These are phyloP conservation scores for Meda fulgida DNA, from an alignment of 2,797 vertebrate genomes.

Conservation along the genomic window DNA sequence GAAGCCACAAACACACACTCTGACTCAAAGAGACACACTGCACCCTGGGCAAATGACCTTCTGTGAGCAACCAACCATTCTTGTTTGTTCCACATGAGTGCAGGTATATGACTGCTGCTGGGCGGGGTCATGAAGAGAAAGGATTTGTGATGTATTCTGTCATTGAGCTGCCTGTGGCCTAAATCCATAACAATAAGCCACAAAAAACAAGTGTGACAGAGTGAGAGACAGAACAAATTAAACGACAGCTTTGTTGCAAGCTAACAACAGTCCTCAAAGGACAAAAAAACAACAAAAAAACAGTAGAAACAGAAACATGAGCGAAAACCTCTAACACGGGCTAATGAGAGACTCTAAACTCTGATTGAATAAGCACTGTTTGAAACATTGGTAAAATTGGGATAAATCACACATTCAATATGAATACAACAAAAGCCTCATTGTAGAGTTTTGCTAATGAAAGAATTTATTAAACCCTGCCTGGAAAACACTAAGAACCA, in stretches of 20 bases:
- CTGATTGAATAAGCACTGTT: not conserved
- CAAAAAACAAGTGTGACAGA: conserved; percentile 41
- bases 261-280: conserved; percentile 12
- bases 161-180: conserved; percentile 49
- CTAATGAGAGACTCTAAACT: conserved; percentile 17
- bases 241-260: conserved; percentile 1
- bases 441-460: not conserved
- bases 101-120: conserved; percentile 75
- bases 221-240: not conserved
- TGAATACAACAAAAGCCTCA: not conserved
- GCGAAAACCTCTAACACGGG: not conserved
- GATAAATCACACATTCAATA: not conserved
- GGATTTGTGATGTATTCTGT: conserved; percentile 48
- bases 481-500: not conserved
- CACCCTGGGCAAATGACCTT: conserved; percentile 78
- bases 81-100: conserved; percentile 81
- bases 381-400: not conserved
- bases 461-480: not conserved
- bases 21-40: conserved; percentile 32
- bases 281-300: not conserved
- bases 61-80: conserved; percentile 77
- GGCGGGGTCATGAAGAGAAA: conserved; percentile 37
- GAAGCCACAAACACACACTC: conserved; percentile 31
- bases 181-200: conserved; percentile 51
- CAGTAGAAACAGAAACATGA: not conserved